Evolutionary conservation across 2,113 vertebrate genomes (phyloP), one percentile per base, ranked within the genome.

Genomic region (Chaenogobius annularis): DNA sequence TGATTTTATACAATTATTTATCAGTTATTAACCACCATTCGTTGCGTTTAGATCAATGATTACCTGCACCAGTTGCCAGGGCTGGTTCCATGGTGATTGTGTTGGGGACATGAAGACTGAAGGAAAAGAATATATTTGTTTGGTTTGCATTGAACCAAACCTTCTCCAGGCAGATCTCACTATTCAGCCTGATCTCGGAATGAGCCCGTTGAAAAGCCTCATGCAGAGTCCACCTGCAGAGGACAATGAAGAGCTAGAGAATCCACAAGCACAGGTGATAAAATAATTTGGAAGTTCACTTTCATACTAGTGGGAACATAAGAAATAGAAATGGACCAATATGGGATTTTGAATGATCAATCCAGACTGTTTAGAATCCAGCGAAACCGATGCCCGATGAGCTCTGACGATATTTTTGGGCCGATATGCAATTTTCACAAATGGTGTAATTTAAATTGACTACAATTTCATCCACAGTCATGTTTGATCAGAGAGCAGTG

Each of bases 71-170:
- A 90, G 93, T 70, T 99, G 97, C 82, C 95, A 96, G 79, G 94
- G 95, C 13, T 98, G 96, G 96, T 97, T 96, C 81, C 98, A 99
- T 12, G 95, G 96, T 2, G 92, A 95, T 80, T 99, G 98, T 10
- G 95, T 98, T 22, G 95, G 88, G 52, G 89, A 94, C 19, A 82
- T 96, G 88, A 95, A 97, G 78, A 93, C 88, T 71, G 94, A 94
- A 12, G 93, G 93, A 47, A 94, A 96, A 75, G 95, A 95, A 70
- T 99, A 96, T 62, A 93, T 94, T 77, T 98, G 97, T 81, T 94
- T 95, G 1, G 89, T 92, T 63, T 99, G 98, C 90, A 95, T 92
- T 14, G 94, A 93, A 69, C 78, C 74, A 75, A 94, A 77, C 68
- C 92, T 94, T 66, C 62, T 69, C 77, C 75, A 79, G 19, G 35